Conservation (phyloP, 2,797 vertebrate species). For the Salarias fasciatus region DNA sequence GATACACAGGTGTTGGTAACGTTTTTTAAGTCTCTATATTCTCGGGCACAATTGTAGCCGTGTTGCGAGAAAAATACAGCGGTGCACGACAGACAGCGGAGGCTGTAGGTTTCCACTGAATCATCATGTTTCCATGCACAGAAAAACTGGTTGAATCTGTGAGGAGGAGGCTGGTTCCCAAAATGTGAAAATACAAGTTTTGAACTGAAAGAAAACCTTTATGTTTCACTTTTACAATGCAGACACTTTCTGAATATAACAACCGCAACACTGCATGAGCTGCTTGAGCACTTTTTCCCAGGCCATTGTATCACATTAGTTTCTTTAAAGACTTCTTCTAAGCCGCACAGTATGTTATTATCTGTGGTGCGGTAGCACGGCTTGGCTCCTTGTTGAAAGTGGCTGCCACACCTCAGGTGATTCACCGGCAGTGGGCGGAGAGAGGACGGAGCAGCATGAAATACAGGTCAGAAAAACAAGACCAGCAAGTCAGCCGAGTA, state of each 20-base stretch:
- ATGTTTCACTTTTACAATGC: too few species aligned
- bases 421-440: slow-evolving; percentile 39
- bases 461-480: slow-evolving; percentile 76
- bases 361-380: slow-evolving; percentile 15
- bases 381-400: slow-evolving; percentile 25
- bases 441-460: slow-evolving; percentile 52
- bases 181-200: too few species aligned
- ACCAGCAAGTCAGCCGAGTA: slow-evolving; percentile 68
- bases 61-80: too few species aligned
- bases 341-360: slow-evolving; percentile 28
- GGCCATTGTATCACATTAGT: slow-evolving; percentile 25
- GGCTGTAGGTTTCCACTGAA: too few species aligned
- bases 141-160: too few species aligned
- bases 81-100: too few species aligned
- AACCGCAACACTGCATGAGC: not conserved
- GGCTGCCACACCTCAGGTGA: slow-evolving; percentile 68
- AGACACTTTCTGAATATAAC: not conserved
- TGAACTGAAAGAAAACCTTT: too few species aligned
- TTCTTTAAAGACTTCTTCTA: slow-evolving; percentile 25
- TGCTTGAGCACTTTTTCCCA: not conserved
- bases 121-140: too few species aligned
- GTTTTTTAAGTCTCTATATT: too few species aligned
- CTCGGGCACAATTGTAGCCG: too few species aligned
- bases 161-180: too few species aligned
- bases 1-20: too few species aligned